phyloP scores from a whole-genome alignment of 2,797 vertebrate species.

The Miichthys miiuy region DNA sequence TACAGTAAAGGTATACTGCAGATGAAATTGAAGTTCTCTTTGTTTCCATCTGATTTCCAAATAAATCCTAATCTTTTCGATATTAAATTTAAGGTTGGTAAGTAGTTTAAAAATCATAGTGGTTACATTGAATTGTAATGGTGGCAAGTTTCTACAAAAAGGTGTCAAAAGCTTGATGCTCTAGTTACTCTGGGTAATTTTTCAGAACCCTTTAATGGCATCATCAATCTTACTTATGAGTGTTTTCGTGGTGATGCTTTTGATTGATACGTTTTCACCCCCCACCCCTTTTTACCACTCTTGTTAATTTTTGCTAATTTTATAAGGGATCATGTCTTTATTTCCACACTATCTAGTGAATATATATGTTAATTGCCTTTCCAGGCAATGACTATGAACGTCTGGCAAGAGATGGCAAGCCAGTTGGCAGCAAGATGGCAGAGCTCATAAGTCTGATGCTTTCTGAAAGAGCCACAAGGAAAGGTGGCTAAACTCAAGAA shows the following conservation, averaged over 20 bases:
- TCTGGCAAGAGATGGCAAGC: no score
- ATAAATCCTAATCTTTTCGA: no score
- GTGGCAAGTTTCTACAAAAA: not conserved
- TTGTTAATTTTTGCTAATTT: not conserved
- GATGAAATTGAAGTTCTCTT: no score
- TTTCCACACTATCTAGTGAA: no score
- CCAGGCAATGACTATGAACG: no score
- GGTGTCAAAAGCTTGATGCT: slow-evolving; percentile 8
- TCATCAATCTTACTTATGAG: slow-evolving; percentile 36
- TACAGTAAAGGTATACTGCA: no score
- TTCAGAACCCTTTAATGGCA: slow-evolving; percentile 31
- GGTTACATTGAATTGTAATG: not conserved
- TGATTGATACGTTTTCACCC: slow-evolving; percentile 21
- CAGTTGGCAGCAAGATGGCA: no score
- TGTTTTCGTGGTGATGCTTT: slow-evolving; percentile 18
- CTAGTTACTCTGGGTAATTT: slow-evolving; percentile 12
- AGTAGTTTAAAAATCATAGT: no score
- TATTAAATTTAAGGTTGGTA: not conserved
- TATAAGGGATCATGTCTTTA: not conserved
- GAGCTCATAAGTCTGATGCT: no score
- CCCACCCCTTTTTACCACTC: not conserved
- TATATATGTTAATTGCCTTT: not conserved
- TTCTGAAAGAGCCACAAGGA: no score
- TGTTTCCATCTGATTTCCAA: no score
- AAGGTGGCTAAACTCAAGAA: no score